A percentile compares a stretch with the other conserved stretches of the same genome.
Conservation (phyloP, 2,797 vertebrate species). For the Hylomyscus alleni region DNA sequence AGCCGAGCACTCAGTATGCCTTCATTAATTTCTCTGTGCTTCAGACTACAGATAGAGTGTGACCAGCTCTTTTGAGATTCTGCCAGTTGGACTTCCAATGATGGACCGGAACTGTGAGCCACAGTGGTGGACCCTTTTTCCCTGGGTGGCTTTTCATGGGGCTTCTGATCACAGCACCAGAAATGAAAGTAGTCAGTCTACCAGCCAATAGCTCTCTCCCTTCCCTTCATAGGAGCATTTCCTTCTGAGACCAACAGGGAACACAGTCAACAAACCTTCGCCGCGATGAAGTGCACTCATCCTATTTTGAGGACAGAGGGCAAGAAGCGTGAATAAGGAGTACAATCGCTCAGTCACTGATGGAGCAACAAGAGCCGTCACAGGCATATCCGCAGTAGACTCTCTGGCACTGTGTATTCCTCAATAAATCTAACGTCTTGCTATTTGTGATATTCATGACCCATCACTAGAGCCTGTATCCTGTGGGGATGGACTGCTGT, state of each 20-base stretch:
- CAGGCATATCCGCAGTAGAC: background rate
- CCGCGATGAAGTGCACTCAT: background rate
- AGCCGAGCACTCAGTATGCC: background rate
- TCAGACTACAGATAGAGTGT: background rate
- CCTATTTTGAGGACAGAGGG: background rate
- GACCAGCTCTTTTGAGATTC: background rate
- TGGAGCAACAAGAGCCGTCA: too few relatives aligned
- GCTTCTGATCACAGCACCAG: background rate
- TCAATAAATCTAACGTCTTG: background rate
- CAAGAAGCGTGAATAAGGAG: background rate
- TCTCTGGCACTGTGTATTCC: background rate
- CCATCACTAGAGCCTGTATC: background rate
- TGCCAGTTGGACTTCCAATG: background rate
- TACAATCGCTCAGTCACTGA: background rate
- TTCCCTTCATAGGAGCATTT: background rate
- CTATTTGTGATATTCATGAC: background rate
- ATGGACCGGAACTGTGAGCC: background rate
- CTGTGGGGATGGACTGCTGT: background rate
- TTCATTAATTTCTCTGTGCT: background rate
- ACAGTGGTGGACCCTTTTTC: background rate
- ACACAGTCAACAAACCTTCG: background rate
- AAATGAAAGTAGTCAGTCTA: background rate
- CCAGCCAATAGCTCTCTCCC: background rate
- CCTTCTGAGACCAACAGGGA: background rate
- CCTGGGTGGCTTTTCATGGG: background rate